Evolutionary conservation across 2,113 vertebrate species (phyloP).

Genomic region (Trogon surrucura): DNA sequence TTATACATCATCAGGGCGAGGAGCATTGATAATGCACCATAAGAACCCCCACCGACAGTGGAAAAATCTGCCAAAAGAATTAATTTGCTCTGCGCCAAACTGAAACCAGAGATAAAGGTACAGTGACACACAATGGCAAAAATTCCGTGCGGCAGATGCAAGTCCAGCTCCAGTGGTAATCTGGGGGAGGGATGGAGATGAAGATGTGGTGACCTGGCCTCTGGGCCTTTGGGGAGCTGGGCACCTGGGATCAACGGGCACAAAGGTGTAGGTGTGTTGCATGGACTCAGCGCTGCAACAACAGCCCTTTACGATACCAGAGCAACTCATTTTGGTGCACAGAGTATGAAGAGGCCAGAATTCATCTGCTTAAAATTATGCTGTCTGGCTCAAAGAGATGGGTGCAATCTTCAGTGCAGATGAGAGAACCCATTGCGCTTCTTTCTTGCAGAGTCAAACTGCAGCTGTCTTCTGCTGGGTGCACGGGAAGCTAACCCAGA

Average conservation of each 20-base stretch:
- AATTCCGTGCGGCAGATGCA: neutral
- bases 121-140: neutral
- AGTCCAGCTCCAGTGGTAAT: neutral
- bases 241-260: neutral
- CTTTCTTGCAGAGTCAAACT: neutral
- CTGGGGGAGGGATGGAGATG: neutral
- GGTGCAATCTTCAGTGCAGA: neutral
- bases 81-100: constrained; percentile 26
- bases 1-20: constrained; percentile 49
- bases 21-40: constrained; percentile 41
- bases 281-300: neutral
- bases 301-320: neutral
- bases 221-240: neutral
- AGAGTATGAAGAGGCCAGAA: neutral
- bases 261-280: neutral
- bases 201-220: neutral
- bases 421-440: neutral
- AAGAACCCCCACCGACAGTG: constrained; percentile 26
- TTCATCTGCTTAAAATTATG: neutral
- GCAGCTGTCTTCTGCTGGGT: neutral
- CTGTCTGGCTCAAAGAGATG: neutral
- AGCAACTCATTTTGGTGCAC: neutral
- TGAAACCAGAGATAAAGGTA: neutral
- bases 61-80: constrained; percentile 46
- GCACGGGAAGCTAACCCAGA: neutral